Percentiles rank a stretch among this genome's conserved stretches.
phyloP scores from a whole-genome alignment of 2,888 invertebrate genomes.

The Zhuqinia jingwanae region DNA sequence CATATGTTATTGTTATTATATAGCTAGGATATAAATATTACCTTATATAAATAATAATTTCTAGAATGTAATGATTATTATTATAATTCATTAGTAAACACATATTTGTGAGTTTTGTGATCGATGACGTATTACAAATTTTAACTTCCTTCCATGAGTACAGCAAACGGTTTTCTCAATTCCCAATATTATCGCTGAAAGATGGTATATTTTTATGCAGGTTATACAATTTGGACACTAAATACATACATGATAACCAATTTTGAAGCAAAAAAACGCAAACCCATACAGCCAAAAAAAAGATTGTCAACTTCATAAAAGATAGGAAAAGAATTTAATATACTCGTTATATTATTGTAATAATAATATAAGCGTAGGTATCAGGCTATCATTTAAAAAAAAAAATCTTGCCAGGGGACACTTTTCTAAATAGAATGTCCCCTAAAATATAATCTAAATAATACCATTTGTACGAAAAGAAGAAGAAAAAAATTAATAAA shows the following conservation, averaged over 20 bases:
- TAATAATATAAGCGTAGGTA: slow-evolving; percentile 45
- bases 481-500: slow-evolving; percentile 7
- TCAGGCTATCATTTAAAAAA: background rate
- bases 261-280: slow-evolving; percentile 8
- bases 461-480: slow-evolving; percentile 16
- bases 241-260: slow-evolving; percentile 7
- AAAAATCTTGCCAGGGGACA: background rate
- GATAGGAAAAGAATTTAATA: slow-evolving; percentile 31
- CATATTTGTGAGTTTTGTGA: background rate
- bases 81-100: background rate
- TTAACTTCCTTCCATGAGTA: slow-evolving; percentile 37
- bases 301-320: slow-evolving; percentile 54
- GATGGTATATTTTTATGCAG: slow-evolving; percentile 48
- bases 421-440: too few species aligned
- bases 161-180: slow-evolving; percentile 2
- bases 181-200: slow-evolving; percentile 34
- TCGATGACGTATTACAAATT: background rate
- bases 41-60: background rate
- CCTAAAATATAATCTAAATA: slow-evolving; percentile 10
- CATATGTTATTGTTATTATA: background rate
- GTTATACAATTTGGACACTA: slow-evolving; percentile 28
- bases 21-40: too few species aligned
- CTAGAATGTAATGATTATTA: background rate
- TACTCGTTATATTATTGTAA: slow-evolving; percentile 47
- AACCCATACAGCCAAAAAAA: slow-evolving; percentile 66